A percentile compares a stretch with the other conserved stretches of the same genome.
Evolutionary conservation across 2,797 vertebrate genomes (phyloP).

Genomic region (Fistularia tabacaria): DNA sequence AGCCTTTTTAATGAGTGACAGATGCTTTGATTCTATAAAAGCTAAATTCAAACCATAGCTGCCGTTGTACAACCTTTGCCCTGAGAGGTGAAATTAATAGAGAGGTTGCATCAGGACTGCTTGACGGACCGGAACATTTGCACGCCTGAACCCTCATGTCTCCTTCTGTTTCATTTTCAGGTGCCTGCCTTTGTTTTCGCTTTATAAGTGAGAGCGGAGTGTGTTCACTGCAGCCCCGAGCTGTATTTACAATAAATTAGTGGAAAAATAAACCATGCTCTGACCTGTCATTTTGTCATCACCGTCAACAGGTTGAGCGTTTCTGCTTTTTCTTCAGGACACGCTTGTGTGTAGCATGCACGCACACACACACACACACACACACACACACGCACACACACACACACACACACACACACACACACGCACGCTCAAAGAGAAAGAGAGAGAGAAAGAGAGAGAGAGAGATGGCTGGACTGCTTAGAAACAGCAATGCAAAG

Average conservation of each 20-base stretch:
- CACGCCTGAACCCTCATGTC: constrained; percentile 17
- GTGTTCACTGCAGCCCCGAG: constrained; percentile 17
- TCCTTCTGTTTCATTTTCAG: constrained; percentile 16
- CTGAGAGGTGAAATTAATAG: constrained; percentile 3
- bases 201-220: constrained; percentile 26
- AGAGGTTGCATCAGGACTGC: constrained; percentile 17
- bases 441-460: too few species aligned
- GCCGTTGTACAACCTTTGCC: constrained; percentile 8
- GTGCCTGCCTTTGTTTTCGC: constrained; percentile 47
- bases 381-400: neutral
- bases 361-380: too few species aligned
- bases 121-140: constrained; percentile 35
- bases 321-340: constrained; percentile 4
- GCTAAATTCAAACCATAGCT: too few species aligned
- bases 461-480: too few species aligned
- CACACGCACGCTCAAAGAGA: neutral
- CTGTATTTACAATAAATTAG: constrained; percentile 61
- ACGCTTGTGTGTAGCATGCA: neutral
- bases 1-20: constrained; percentile 16
- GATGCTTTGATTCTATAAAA: too few species aligned
- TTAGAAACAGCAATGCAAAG: neutral
- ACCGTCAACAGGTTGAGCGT: constrained; percentile 53
- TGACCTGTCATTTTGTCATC: constrained; percentile 49
- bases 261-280: constrained; percentile 51
- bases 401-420: neutral